Evolutionary conservation across 2,888 invertebrate genomes (phyloP), one percentile per base, ranked within the genome.

Genomic region (Scelioninae gen. 1): DNA sequence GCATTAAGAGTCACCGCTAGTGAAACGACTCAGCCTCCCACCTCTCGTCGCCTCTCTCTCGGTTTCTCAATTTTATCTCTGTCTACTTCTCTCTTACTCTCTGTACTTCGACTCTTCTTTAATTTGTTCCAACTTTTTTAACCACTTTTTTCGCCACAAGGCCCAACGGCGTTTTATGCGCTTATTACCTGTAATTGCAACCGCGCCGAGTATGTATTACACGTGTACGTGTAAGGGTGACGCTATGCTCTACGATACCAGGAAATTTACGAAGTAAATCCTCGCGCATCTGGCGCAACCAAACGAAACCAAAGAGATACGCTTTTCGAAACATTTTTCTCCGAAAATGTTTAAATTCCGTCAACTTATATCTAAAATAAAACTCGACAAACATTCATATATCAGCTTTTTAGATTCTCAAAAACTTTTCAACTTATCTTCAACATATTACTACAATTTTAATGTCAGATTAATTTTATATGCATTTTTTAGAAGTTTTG

Each of bases 191-290:
- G 76, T 83, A 78, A 83, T 83, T 83, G 78, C 83, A 76, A 79
- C 83, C 74, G 79, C 76, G 72, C 75, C 74, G 66, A 79, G 83
- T 66, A 79, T 72, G 75, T 79, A 83, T 79, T 83, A 83, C 79
- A 79, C 51, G 65, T 75, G 58, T 81, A 66, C 72, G 66, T 78
- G 77, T 76, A 66, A 81, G 80, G 77, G 79, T 79, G 78, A 71
- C 78, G 81, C 66, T 75, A 38, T 78, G 71, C 79, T 79, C 79
- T 79, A 80, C 72, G 75, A 72, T 84, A 84, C 84, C 79, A 84
- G 79, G 82, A 84, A 84, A 84, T 66, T 82, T 58, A 40, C 69
- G 72, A 79, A 84, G 81, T 71, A 71, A 74, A 74, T 71, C 71
- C 71, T 65, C 60, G 65, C 40, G 74, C 83, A 84, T 84, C 84